Percentiles rank a stretch among this genome's conserved stretches.
Conservation (phyloP, 2,797 vertebrate species). For the Anguilla pacifica region DNA sequence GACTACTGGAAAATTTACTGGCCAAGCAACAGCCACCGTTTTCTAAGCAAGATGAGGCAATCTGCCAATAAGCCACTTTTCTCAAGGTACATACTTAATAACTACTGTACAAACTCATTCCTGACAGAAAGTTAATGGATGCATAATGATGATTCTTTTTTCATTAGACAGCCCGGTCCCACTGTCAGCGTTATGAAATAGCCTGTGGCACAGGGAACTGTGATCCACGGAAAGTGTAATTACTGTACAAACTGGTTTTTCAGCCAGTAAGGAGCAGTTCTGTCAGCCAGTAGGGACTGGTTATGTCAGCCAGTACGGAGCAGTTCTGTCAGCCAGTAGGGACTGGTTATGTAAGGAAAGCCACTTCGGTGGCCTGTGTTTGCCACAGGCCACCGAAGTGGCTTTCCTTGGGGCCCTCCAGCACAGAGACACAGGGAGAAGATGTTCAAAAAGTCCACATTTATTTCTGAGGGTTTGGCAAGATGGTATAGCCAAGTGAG, state of each 20-base stretch:
- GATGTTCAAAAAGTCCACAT: no score
- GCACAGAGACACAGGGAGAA: no score
- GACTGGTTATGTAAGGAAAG: no score
- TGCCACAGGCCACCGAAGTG: no score
- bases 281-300: no score
- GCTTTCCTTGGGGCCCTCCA: no score
- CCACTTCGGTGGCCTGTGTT: no score
- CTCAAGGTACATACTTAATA: not conserved
- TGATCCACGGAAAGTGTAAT: not conserved
- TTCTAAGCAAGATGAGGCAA: not conserved
- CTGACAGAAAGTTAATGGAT: no score
- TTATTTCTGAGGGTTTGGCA: no score
- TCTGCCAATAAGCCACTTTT: not conserved
- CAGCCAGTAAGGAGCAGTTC: not conserved
- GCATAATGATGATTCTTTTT: not conserved
- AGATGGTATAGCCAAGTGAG: no score
- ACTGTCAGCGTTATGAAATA: not conserved
- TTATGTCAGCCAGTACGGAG: no score
- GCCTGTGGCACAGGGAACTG: not conserved
- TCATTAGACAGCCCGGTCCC: not conserved
- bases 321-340: no score
- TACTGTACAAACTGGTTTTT: not conserved
- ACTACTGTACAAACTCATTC: not conserved
- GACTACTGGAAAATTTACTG: constrained; percentile 12
- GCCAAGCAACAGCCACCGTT: not conserved